Evolutionary conservation across 1,140 invertebrate species (phyloP), one percentile per base, ranked within the genome.

Genomic region (Bombus cullumanus): DNA sequence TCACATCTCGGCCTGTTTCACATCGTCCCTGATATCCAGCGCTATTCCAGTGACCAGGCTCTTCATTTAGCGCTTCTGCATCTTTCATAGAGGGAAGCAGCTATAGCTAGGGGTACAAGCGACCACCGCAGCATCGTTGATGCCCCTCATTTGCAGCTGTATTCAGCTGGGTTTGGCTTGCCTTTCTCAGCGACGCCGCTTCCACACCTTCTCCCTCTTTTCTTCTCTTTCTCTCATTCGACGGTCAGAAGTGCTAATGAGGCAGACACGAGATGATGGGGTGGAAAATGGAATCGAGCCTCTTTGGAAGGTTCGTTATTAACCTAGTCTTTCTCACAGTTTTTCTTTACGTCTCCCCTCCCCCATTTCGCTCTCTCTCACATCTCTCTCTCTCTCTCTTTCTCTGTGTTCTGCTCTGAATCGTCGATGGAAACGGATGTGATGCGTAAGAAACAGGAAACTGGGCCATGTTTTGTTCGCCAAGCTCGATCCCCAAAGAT

Each of bases 1-100:
- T 47, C 31, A 71, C 86, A 77, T 79, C 80, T 71, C 80, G 80
- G 59, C 69, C 39, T 64, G 69, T 57, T 74, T 73, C 78, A 22
- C 75, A 77, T 53, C 73, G 78, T 77, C 69, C 73, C 84, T 77
- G 83, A 83, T 77, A 72, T 69, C 47, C 82, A 53, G 5, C 43
- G 59, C 64, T 78, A 88, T 77, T 66, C 75, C 71, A 47, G 59
- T 75, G 78, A 43, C 59, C 66, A 81, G 41, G 53, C 57, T 90
- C 86, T 92, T 93, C 92, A 92, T 93, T 93, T 92, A 89, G 80
- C 89, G 79, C 74, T 78, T 85, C 85, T 90, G 89, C 84, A 92
- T 93, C 88, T 92, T 93, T 92, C 85, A 93, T 89, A 81, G 73
- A 77, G 59, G 64, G 72, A 37, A 13, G 3, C 25, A 22, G 59